Evolutionary conservation across 2,797 vertebrate species (phyloP).

Genomic region (Sebastes flavidus): DNA sequence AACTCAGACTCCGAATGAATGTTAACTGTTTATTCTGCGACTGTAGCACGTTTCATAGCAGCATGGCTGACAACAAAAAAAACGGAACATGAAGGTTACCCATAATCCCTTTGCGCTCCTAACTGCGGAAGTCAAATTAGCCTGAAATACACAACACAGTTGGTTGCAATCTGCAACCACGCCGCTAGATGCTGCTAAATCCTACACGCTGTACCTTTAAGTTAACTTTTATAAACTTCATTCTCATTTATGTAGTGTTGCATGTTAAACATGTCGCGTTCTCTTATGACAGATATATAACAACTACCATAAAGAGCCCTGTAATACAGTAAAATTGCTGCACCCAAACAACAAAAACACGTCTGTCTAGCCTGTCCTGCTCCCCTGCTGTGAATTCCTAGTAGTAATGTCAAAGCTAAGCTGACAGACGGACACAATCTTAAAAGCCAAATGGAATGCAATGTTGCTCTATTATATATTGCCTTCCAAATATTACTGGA

Average conservation of each 20-base stretch:
- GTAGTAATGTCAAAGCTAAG: slow-evolving; percentile 56
- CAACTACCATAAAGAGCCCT: neutral
- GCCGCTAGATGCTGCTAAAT: too few species aligned
- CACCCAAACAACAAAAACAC: neutral
- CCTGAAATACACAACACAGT: too few species aligned
- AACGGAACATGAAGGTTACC: too few species aligned
- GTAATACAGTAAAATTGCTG: neutral
- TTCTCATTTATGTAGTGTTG: neutral
- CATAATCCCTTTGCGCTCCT: too few species aligned
- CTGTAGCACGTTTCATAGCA: too few species aligned
- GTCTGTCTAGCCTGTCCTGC: slow-evolving; percentile 31
- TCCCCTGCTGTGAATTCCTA: slow-evolving; percentile 59
- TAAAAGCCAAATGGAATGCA: slow-evolving; percentile 52
- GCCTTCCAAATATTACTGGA: slow-evolving; percentile 53
- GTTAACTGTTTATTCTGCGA: too few species aligned
- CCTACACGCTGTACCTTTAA: neutral
- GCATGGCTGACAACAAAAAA: too few species aligned
- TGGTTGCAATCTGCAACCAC: too few species aligned
- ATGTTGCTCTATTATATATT: slow-evolving; percentile 49
- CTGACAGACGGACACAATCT: slow-evolving; percentile 67
- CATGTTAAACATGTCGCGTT: neutral
- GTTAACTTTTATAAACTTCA: neutral
- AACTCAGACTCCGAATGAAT: too few species aligned
- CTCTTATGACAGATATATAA: neutral
- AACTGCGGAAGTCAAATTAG: too few species aligned